These are phyloP conservation scores for Drosophila funebris DNA, from an alignment of 1,140 invertebrate species.

Conservation along the genomic window DNA sequence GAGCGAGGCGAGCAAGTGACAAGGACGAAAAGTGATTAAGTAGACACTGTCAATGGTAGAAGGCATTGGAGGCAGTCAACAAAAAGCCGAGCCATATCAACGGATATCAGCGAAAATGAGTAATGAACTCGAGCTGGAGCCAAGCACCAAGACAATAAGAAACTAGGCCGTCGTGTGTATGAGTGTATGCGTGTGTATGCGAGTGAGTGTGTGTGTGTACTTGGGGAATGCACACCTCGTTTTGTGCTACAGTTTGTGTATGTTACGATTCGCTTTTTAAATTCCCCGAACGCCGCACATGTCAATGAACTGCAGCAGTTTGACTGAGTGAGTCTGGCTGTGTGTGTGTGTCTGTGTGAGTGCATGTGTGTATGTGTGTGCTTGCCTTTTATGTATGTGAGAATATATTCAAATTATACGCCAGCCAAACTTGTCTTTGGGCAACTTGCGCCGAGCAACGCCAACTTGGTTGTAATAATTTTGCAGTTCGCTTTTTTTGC, in stretches of 20 bases:
- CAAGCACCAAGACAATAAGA: constrained; percentile 57
- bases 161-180: constrained; percentile 58
- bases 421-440: constrained; percentile 72
- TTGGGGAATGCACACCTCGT: constrained; percentile 28
- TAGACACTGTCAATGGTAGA: constrained; percentile 37
- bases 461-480: constrained; percentile 75
- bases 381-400: constrained; percentile 10
- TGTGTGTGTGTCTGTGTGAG: constrained; percentile 1
- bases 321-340: constrained; percentile 28
- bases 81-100: constrained; percentile 47
- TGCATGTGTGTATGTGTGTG: background rate
- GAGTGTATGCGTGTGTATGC: constrained; percentile 8
- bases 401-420: constrained; percentile 67
- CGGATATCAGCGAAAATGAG: constrained; percentile 81
- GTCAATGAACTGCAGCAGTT: constrained; percentile 69
- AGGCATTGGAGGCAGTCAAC: constrained; percentile 2
- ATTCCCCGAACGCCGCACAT: constrained; percentile 65
- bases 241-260: constrained; percentile 42
- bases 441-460: constrained; percentile 31
- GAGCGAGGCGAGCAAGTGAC: constrained; percentile 23
- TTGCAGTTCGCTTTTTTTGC: constrained; percentile 72
- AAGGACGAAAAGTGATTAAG: constrained; percentile 67
- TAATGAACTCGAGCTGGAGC: constrained; percentile 71
- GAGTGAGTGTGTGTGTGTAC: constrained; percentile 26
- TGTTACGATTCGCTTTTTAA: constrained; percentile 30